A percentile compares a stretch with the other conserved stretches of the same genome.
Conservation (phyloP, 2,797 vertebrate genomes). For the Hemitrygon akajei region DNA sequence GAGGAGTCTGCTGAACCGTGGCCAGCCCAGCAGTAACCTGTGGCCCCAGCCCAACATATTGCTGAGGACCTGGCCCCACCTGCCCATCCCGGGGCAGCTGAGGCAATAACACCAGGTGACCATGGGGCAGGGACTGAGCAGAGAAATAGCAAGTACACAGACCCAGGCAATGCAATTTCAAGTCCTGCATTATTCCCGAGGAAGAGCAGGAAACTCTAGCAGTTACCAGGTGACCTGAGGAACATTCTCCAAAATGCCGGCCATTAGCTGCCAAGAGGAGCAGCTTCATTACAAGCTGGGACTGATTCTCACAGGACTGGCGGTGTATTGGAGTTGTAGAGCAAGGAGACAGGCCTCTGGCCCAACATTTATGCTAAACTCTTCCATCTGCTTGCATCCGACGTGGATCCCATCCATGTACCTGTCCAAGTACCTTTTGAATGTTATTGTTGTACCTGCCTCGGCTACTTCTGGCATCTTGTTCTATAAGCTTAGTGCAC, state of each 20-base stretch:
- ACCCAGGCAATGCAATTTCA: neutral
- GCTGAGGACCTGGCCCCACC: neutral
- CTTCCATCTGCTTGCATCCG: no score
- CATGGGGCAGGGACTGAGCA: neutral
- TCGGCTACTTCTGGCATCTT: no score
- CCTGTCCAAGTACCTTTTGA: no score
- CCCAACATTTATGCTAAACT: no score
- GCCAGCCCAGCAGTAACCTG: neutral
- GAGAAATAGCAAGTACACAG: neutral
- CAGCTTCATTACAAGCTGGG: neutral
- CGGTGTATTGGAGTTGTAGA: no score
- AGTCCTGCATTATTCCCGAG: neutral
- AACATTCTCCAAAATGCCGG: neutral
- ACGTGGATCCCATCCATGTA: no score
- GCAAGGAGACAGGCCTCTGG: no score
- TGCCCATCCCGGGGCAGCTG: neutral
- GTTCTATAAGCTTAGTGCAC: no score
- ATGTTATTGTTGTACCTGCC: no score
- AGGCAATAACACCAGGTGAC: no score
- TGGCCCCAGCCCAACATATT: neutral
- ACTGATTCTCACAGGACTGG: no score
- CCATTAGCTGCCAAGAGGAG: neutral
- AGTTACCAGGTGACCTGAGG: neutral
- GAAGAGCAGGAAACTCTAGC: neutral
- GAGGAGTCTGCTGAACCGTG: neutral